phyloP scores from a whole-genome alignment of 2,888 invertebrate genomes.

The Pseudoips prasinana region DNA sequence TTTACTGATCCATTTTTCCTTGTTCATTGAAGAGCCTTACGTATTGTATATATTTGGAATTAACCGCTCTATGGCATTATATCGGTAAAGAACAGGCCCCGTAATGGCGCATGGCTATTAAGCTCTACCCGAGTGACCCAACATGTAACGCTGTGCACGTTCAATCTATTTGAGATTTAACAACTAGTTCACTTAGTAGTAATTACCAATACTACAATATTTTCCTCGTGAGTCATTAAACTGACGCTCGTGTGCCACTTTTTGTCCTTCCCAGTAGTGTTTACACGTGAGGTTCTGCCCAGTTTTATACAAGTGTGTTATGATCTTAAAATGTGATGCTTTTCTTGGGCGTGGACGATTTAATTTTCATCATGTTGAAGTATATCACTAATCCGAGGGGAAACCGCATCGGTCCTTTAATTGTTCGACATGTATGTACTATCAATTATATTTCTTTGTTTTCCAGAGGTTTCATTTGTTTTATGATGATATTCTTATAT shows the following conservation, averaged over 20 bases:
- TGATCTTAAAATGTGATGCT: conserved; percentile 49
- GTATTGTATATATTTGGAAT: too few relatives aligned
- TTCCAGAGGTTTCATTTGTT: too few relatives aligned
- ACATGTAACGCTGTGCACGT: conserved; percentile 39
- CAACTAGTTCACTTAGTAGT: conserved; percentile 51
- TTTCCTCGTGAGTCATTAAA: conserved; percentile 70
- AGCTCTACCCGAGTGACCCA: too few relatives aligned
- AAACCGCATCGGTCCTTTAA: conserved; percentile 51
- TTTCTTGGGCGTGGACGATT: conserved; percentile 41
- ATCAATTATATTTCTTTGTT: too few relatives aligned
- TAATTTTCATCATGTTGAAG: conserved; percentile 54
- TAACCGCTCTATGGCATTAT: too few relatives aligned
- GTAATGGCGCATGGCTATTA: too few relatives aligned
- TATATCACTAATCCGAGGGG: conserved; percentile 45
- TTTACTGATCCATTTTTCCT: too few relatives aligned
- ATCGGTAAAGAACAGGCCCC: too few relatives aligned
- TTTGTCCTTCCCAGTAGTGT: conserved; percentile 23
- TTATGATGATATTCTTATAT: too few relatives aligned
- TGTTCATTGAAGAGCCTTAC: too few relatives aligned
- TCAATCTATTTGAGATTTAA: conserved; percentile 52
- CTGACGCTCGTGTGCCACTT: conserved; percentile 29
- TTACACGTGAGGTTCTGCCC: conserved; percentile 14
- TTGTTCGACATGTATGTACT: conserved; percentile 45
- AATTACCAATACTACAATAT: conserved; percentile 62
- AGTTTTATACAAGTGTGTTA: conserved; percentile 16